Percentiles rank a stretch among this genome's conserved stretches.
These are phyloP conservation scores for Lagenorhynchus albirostris DNA, from an alignment of 2,113 vertebrate genomes.

Conservation along the genomic window DNA sequence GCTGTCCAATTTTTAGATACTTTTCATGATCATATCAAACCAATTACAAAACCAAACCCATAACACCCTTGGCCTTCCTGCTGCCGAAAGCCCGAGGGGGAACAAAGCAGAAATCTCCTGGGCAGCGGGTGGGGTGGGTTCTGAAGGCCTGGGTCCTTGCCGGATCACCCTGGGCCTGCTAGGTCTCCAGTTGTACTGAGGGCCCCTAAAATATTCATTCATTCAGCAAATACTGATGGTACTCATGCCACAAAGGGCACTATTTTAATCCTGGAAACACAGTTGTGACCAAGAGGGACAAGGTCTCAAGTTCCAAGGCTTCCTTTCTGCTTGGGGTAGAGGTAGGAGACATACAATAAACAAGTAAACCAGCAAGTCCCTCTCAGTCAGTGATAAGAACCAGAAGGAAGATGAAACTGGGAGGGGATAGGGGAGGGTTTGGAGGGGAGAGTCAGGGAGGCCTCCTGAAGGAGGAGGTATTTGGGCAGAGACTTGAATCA, in stretches of 20 bases:
- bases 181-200: background rate
- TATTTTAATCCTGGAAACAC: background rate
- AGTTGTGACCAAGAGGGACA: rapidly evolving
- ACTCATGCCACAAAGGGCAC: rapidly evolving
- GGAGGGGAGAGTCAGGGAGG: rapidly evolving
- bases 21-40: constrained; percentile 73
- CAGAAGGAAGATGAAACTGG: background rate
- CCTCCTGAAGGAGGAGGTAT: background rate
- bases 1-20: constrained; percentile 67
- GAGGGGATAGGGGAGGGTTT: rapidly evolving
- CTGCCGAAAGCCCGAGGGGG: background rate
- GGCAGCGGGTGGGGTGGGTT: rapidly evolving
- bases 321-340: background rate
- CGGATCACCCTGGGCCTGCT: background rate
- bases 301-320: background rate
- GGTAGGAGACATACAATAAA: rapidly evolving
- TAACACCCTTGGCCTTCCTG: constrained; percentile 49
- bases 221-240: background rate
- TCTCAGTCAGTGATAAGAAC: too few species aligned
- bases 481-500: background rate
- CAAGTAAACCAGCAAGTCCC: background rate
- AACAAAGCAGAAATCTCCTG: background rate
- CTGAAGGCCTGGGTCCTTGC: background rate
- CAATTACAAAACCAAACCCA: constrained; percentile 65
- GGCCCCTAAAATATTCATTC: background rate